A percentile compares a stretch with the other conserved stretches of the same genome.
Evolutionary conservation across 2,888 invertebrate genomes (phyloP).

Genomic region (Hemithea aestivaria): DNA sequence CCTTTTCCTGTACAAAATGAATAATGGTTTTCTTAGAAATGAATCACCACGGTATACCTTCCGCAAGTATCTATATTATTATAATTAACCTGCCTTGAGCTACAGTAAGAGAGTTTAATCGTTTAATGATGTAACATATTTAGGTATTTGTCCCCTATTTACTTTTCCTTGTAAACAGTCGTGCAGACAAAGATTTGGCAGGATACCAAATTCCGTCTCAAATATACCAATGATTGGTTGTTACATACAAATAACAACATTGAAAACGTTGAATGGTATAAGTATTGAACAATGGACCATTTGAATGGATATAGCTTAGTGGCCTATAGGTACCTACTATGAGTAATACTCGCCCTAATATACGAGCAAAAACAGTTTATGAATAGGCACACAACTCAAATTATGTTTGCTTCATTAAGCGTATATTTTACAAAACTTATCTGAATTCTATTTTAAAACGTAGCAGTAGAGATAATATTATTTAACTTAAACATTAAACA

Average conservation of each 20-base stretch:
- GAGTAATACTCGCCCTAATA: no score
- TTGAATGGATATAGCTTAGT: no score
- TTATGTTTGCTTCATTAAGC: no score
- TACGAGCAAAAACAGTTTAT: no score
- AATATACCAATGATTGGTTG: conserved; percentile 20
- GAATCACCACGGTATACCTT: conserved; percentile 15
- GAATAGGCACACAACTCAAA: no score
- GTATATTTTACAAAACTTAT: no score
- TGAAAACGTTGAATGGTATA: neutral
- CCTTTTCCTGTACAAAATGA: conserved; percentile 8
- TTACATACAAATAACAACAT: conserved; percentile 5
- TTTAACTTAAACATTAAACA: no score
- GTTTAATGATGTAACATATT: neutral
- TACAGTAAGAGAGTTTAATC: no score
- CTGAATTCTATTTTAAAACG: no score
- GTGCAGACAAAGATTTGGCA: conserved; percentile 34
- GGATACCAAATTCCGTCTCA: conserved; percentile 26
- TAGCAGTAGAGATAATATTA: no score
- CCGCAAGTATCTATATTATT: neutral
- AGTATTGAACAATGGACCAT: conserved; percentile 1
- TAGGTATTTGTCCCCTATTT: conserved; percentile 19
- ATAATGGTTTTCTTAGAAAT: conserved; percentile 14
- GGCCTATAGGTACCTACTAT: no score
- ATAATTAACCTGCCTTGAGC: neutral
- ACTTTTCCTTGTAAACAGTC: conserved; percentile 25